phyloP scores from a whole-genome alignment of 2,888 invertebrate species.

The Drosophila putrida region DNA sequence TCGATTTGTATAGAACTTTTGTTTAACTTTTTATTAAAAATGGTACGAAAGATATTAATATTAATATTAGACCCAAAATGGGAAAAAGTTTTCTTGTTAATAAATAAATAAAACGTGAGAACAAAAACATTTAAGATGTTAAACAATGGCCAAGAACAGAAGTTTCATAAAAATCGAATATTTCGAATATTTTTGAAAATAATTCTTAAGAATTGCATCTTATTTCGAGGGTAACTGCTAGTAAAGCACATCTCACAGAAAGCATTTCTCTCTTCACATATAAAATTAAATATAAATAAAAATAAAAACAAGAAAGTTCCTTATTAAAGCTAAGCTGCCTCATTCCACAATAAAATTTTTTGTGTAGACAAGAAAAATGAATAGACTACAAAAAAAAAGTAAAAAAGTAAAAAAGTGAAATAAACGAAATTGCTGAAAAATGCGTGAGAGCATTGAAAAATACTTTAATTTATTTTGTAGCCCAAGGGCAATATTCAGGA shows the following conservation, averaged over 20 bases:
- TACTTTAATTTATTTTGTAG: constrained; percentile 71
- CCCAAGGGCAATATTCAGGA: constrained; percentile 48
- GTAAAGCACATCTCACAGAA: neutral
- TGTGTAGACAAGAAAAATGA: constrained; percentile 45
- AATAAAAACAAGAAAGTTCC: constrained; percentile 11
- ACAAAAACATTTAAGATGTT: too few species aligned
- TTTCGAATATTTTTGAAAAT: too few species aligned
- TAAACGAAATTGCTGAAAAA: constrained; percentile 30
- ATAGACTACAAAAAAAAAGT: constrained; percentile 38
- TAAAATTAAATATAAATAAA: constrained; percentile 45
- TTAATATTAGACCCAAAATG: too few species aligned
- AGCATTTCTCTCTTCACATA: neutral
- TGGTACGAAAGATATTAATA: neutral
- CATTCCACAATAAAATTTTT: constrained; percentile 28
- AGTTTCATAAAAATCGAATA: too few species aligned
- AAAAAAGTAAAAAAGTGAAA: constrained; percentile 8
- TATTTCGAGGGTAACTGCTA: neutral
- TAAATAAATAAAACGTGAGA: too few species aligned
- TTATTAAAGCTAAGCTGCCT: constrained; percentile 17
- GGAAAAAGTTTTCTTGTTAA: too few species aligned
- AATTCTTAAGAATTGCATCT: neutral
- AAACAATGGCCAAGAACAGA: too few species aligned
- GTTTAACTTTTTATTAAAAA: constrained; percentile 10
- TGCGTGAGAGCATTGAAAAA: constrained; percentile 50
- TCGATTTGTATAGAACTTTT: constrained; percentile 22